These are phyloP conservation scores for Achlya flavicornis DNA, from an alignment of 2,888 invertebrate genomes.

Conservation along the genomic window DNA sequence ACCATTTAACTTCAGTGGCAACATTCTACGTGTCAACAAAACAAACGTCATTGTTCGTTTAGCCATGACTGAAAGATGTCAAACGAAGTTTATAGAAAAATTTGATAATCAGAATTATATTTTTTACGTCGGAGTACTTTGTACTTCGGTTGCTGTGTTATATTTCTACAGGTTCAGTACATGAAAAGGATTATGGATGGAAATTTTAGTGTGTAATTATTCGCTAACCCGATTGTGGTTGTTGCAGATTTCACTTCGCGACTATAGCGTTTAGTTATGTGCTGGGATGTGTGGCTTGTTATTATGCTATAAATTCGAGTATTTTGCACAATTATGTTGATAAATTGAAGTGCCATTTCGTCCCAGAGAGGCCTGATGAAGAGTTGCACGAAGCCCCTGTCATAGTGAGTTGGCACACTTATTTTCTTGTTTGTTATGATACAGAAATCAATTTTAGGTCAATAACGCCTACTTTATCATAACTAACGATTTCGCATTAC, in stretches of 20 bases:
- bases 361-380: slow-evolving; percentile 46
- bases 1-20: background rate
- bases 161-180: slow-evolving; percentile 71
- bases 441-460: slow-evolving; percentile 39
- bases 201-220: slow-evolving; percentile 23
- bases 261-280: slow-evolving; percentile 75
- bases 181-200: slow-evolving; percentile 21
- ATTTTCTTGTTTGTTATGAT: slow-evolving; percentile 40
- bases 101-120: slow-evolving; percentile 77
- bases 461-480: slow-evolving; percentile 37
- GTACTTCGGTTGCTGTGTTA: slow-evolving; percentile 65
- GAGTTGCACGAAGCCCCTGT: slow-evolving; percentile 42
- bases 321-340: slow-evolving; percentile 65
- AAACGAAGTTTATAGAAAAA: slow-evolving; percentile 75
- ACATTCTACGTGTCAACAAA: slow-evolving; percentile 29
- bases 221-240: slow-evolving; percentile 48
- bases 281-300: slow-evolving; percentile 80
- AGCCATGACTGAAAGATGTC: slow-evolving; percentile 83
- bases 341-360: slow-evolving; percentile 69
- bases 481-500: background rate
- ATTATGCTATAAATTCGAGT: slow-evolving; percentile 69
- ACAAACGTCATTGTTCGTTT: slow-evolving; percentile 65
- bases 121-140: slow-evolving; percentile 70
- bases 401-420: slow-evolving; percentile 56
- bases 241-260: slow-evolving; percentile 76